Conservation (phyloP, 2,888 invertebrate genomes). For the Orthosia gracilis region DNA sequence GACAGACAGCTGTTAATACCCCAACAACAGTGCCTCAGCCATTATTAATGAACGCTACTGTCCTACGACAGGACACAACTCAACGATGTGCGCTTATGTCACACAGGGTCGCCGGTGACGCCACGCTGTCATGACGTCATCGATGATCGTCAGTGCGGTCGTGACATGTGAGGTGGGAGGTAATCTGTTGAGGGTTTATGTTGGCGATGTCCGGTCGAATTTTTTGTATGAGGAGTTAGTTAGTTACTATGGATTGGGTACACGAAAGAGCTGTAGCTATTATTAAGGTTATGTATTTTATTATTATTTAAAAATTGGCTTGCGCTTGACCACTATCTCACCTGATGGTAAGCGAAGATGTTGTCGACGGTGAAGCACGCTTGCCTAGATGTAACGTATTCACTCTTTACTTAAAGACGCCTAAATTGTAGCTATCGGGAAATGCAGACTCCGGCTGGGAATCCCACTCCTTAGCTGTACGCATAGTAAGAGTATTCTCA, state of each 20-base stretch:
- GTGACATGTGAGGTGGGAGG: not conserved
- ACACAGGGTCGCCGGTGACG: not conserved
- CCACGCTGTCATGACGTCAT: constrained; percentile 17
- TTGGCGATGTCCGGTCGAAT: not conserved
- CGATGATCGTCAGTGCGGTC: not conserved
- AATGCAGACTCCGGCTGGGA: too few species aligned
- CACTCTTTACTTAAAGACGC: too few species aligned
- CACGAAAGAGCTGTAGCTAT: too few species aligned
- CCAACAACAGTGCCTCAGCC: not conserved
- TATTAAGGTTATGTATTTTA: too few species aligned
- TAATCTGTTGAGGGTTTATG: constrained; percentile 13
- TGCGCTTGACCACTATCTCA: too few species aligned
- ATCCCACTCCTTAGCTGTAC: too few species aligned
- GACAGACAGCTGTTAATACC: not conserved
- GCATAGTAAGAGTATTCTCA: too few species aligned
- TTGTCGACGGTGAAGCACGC: too few species aligned
- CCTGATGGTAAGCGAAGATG: too few species aligned
- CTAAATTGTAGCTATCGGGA: too few species aligned
- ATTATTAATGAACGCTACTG: not conserved
- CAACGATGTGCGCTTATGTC: not conserved
- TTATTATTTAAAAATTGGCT: too few species aligned
- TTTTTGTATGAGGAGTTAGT: not conserved
- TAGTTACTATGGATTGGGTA: not conserved
- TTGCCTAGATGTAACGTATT: too few species aligned
- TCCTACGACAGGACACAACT: not conserved